phyloP scores from a whole-genome alignment of 2,797 vertebrate species.

The Bucorvus abyssinicus region DNA sequence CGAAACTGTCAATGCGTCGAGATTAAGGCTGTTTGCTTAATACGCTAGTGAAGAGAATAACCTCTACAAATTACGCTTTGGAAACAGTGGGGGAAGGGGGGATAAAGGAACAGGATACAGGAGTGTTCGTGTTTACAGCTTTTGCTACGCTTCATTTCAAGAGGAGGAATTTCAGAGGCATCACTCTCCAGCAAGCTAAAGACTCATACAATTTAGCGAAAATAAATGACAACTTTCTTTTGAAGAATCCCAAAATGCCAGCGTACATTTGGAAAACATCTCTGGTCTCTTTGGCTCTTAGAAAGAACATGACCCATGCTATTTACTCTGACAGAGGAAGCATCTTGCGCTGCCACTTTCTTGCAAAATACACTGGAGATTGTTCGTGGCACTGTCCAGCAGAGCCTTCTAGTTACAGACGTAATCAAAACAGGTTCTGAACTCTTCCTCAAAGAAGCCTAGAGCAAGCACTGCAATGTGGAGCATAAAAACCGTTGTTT shows the following conservation, averaged over 20 bases:
- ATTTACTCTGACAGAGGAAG: not conserved
- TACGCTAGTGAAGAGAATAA: not conserved
- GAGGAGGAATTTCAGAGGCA: not conserved
- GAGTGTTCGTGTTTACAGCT: not conserved
- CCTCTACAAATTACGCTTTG: not conserved
- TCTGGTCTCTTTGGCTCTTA: not conserved
- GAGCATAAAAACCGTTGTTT: not conserved
- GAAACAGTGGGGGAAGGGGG: not conserved
- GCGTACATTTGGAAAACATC: not conserved
- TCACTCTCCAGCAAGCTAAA: not conserved
- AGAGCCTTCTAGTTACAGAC: not conserved
- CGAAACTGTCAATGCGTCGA: not conserved
- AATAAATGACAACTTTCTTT: not conserved
- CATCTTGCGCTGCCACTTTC: not conserved
- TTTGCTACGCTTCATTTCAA: not conserved
- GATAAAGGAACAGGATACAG: not conserved
- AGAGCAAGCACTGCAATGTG: not conserved
- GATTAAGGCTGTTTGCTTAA: constrained; percentile 28
- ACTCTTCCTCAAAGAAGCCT: not conserved
- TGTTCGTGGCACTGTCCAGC: not conserved
- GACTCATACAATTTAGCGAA: not conserved
- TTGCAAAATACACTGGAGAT: not conserved
- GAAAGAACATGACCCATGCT: not conserved
- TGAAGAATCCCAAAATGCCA: not conserved
- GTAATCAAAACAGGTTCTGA: not conserved